Base-by-base conservation (phyloP, 2,113 vertebrate genomes). In the Tupaia tana region DNA sequence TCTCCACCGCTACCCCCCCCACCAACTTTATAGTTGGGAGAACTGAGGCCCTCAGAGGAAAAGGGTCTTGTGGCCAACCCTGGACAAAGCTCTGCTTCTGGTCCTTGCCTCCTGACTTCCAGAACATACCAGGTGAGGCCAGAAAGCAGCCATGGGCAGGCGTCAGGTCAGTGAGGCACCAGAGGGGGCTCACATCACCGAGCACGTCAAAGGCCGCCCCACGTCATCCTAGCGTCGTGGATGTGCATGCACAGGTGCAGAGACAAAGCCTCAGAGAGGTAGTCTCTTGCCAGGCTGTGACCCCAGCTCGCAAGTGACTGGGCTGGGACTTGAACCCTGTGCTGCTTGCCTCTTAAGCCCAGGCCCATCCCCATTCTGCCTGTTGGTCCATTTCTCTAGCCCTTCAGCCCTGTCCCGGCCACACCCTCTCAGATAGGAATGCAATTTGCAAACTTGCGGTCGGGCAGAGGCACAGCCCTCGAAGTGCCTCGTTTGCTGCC, bases 391-490 rank as follows among this genome's bases (percentile, higher is more conserved):
- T 34, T 11, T 16, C 88, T 43, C 86, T 61, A 63, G 61, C 25
- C 70, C 71, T 81, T 54, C 58, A 90, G 75, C 52, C 18, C 12
- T 0, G 1, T 89, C 91, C 93, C 95, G 91, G 18, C 92, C 89
- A 59, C 87, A 83, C 93, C 95, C 89, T 97, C 83, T 86, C 95
- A 90, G 95, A 95, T 81, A 77, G 1, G 14, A 97, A 98, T 94
- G 70, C 85, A 43, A 81, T 91, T 91, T 96, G 67, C 86, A 96
- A 94, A 96, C 82, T 24, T 20, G 54, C 85, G 52, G 6, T 78
- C 95, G 95, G 93, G 96, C 91, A 29, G 92, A 91, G 81, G 69
- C 0, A 0, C 25, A 75, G 84, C 73, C 95, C 92, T 66, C 66
- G 0, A 66, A 96, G 86, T 95, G 90, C 61, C 34, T 61, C 10